Percentiles rank a stretch among this genome's conserved stretches.
These are phyloP conservation scores for Pelochelys cantorii DNA, from an alignment of 2,797 vertebrate genomes.

Conservation along the genomic window DNA sequence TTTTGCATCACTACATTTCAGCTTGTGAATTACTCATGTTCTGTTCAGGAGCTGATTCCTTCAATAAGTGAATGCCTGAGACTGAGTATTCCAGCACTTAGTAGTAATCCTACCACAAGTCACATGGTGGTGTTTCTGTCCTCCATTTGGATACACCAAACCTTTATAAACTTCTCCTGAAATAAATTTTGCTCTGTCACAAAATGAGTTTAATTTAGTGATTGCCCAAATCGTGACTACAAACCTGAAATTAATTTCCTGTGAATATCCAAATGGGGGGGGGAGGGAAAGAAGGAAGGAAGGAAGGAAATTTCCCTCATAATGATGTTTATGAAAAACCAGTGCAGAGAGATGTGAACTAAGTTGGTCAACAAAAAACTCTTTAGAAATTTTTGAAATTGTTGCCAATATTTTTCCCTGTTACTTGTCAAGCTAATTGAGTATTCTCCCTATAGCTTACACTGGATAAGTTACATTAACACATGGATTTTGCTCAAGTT, in stretches of 20 bases:
- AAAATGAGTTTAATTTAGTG: constrained; percentile 30
- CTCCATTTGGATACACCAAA: background rate
- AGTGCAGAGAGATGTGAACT: background rate
- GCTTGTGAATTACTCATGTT: constrained; percentile 24
- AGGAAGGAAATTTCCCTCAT: background rate
- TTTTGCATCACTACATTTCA: constrained; percentile 53
- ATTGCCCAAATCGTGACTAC: constrained; percentile 14
- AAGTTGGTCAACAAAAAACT: background rate
- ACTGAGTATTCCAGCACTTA: constrained; percentile 29
- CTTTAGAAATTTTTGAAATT: fast-evolving
- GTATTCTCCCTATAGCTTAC: background rate
- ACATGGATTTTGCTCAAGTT: background rate
- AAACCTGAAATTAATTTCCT: constrained; percentile 3
- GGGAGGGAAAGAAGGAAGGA: background rate
- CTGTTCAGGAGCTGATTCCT: constrained; percentile 8
- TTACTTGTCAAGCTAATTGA: background rate
- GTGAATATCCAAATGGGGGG: background rate
- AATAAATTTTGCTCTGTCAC: constrained; percentile 33
- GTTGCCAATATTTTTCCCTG: background rate
- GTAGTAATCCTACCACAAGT: constrained; percentile 32
- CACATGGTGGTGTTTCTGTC: background rate
- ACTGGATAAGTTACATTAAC: background rate
- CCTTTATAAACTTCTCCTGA: constrained; percentile 18
- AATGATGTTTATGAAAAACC: background rate
- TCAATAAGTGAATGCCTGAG: background rate